Evolutionary conservation across 2,797 vertebrate genomes (phyloP), one percentile per base, ranked within the genome.

Genomic region (Sitta carolinensis): DNA sequence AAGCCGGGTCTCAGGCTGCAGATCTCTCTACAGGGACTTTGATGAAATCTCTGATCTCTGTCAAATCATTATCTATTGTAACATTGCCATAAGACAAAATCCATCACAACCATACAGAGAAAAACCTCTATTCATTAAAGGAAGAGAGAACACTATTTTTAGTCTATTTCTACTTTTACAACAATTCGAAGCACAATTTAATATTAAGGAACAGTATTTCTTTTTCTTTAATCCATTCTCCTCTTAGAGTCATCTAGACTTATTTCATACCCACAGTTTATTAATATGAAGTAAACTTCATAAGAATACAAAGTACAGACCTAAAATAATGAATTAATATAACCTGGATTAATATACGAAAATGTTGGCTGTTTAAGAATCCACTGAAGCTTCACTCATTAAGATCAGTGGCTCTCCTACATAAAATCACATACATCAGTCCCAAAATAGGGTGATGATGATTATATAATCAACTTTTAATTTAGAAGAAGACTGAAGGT

Each of bases 301-400:
- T 29, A 77, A 59, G 25, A 90, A 38, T 66, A 81, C 5, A 7
- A 92, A 94, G 62, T 69, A 89, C 57, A 89, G 72, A 47, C 36
- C 79, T 91, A 84, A 95, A 93, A 86, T 68, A 96, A 93, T 80
- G 26, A 82, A 95, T 88, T 78, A 77, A 27, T 93, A 73, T 84
- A 92, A 88, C 76, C 51, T 83, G 76, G 61, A 92, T 89, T 90
- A 91, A 89, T 7, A 92, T 88, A 95, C 29, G 15, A 93, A 92
- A 94, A 95, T 70, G n/a, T 5, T 90, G 58, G 26, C 68, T 81
- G 40, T 85, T 95, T 80, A 77, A 80, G 55, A 85, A 89, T 34
- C 69, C 77, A 87, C 0, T 80, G 73, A 68, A 95, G 73, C 47
- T 92, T 92, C 87, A 90, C 18, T 90, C 69, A 93, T 89, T 91